phyloP scores from a whole-genome alignment of 2,888 invertebrate species.

The Disparrhopalites patrizii region DNA sequence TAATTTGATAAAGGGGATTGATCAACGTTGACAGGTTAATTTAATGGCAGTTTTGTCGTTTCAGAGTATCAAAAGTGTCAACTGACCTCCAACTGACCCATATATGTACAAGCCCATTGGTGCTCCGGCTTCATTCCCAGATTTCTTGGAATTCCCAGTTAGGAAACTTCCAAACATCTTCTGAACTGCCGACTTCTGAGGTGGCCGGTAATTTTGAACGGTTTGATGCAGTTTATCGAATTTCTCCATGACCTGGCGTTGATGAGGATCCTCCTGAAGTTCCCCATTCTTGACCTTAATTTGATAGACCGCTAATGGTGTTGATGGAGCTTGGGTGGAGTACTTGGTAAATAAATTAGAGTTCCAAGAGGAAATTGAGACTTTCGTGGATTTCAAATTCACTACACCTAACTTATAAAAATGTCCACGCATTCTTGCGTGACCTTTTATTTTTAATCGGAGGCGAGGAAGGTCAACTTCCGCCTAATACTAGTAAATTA shows the following conservation, averaged over 20 bases:
- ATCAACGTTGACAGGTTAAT: no score
- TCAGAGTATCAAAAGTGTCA: neutral
- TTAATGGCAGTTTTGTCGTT: no score
- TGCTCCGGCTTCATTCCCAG: constrained; percentile 47
- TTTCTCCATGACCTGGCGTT: constrained; percentile 64
- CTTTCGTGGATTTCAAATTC: no score
- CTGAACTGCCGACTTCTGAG: constrained; percentile 52
- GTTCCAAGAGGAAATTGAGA: no score
- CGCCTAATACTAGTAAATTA: no score
- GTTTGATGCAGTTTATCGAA: constrained; percentile 68
- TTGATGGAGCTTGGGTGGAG: neutral
- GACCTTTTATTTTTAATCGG: no score
- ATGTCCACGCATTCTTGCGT: no score
- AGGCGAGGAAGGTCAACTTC: no score
- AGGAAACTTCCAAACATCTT: constrained; percentile 50
- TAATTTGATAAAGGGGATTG: no score
- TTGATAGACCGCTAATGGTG: constrained; percentile 24
- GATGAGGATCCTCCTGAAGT: constrained; percentile 64
- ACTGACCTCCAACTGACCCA: constrained; percentile 59
- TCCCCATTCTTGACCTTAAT: constrained; percentile 49
- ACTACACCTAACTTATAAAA: no score
- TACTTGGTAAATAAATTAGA: no score
- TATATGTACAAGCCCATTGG: constrained; percentile 82
- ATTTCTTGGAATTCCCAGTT: constrained; percentile 48
- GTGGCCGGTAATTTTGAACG: constrained; percentile 60